Base-by-base conservation (phyloP, 2,888 invertebrate species). In the Halictus quadricinctus region DNA sequence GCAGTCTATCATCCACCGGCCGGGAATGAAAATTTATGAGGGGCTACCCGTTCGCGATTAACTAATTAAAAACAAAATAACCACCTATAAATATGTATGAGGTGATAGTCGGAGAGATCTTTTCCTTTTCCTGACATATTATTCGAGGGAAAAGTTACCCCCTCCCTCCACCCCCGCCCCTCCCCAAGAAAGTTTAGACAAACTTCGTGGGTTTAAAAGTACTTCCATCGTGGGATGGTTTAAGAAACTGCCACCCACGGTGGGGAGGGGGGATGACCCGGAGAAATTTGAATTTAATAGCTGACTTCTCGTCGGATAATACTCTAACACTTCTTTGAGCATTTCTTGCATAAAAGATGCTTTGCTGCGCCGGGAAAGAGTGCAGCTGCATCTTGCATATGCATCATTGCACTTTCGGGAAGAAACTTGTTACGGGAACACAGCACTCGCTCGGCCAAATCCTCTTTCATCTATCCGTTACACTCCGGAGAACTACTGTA, bases 11-110 rank as follows among this genome's bases (percentile, higher is more conserved):
- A n/a, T 21, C 12, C 12, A 12, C 4, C n/a, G n/a, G 10, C 2
- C 13, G 41, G 0, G 21, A 21, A 83, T 80, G 83, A 80, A 86
- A 86, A 87, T 86, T 75, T 73, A 86, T 82, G 72, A 76, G 74
- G 0, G 8, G 10, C 15, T 13, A 36, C 36, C 66, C 58, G 48
- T 69, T 72, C 25, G 0, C 64, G 75, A 77, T 79, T 79, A 82
- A 72, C 50, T 77, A 75, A 79, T 77, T 77, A 81, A 69, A 72
- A 84, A 70, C 2, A 43, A 79, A 76, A 84, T 73, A 84, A 66
- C 66, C 79, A 75, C 72, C 66, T 84, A 84, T 79, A 76, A 84
- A 76, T 84, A 84, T 76, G 70, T 79, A 76, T 36, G 66, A 25
- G 80, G 15, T 41, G 41, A 58, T 36, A 1, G 21, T 7, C 64